phyloP scores from a whole-genome alignment of 2,797 vertebrate genomes.

The Nothura maculosa region DNA sequence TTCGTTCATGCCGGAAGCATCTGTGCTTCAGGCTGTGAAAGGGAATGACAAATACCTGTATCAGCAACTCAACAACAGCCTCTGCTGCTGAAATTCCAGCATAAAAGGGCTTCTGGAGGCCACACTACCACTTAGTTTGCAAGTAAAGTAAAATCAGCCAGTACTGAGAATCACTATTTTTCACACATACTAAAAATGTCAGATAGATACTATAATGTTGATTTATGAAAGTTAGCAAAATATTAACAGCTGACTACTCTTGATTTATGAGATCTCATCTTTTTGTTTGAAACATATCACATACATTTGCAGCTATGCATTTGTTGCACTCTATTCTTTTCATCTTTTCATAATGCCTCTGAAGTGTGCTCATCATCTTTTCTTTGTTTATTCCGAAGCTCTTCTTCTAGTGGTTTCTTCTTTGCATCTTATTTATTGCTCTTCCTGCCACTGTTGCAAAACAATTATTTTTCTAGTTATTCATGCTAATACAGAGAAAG shows the following conservation, averaged over 20 bases:
- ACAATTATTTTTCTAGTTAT: neutral
- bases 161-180: neutral
- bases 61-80: neutral
- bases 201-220: neutral
- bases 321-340: conserved; percentile 59
- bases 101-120: neutral
- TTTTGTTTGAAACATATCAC: conserved; percentile 21
- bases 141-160: neutral
- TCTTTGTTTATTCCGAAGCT: conserved; percentile 37
- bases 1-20: fast-evolving
- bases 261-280: neutral
- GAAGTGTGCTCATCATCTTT: neutral
- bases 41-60: neutral
- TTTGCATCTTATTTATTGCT: neutral
- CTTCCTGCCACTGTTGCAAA: conserved; percentile 61
- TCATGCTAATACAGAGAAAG: neutral
- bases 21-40: neutral
- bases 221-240: neutral
- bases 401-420: neutral
- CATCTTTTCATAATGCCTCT: conserved; percentile 57
- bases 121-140: neutral
- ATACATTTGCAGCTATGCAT: conserved; percentile 45
- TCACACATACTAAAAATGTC: neutral
- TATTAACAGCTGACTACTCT: neutral
- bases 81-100: neutral